Conservation (phyloP, 2,113 vertebrate species). For the Gymnarchus niloticus region DNA sequence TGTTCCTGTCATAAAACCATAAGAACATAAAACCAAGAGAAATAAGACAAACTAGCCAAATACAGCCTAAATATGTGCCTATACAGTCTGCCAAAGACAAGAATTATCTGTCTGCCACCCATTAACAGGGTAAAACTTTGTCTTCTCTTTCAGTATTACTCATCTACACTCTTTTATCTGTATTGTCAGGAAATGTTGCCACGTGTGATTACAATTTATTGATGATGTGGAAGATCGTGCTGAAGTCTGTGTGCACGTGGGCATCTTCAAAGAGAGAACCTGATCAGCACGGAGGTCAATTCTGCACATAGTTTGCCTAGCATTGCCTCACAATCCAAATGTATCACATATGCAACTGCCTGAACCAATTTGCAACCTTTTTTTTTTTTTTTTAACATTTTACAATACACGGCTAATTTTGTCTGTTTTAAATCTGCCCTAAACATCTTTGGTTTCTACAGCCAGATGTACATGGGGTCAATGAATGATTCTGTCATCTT, state of each 20-base stretch:
- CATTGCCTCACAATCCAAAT: neutral
- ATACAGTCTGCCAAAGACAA: neutral
- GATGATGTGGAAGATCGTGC: neutral
- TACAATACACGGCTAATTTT: neutral
- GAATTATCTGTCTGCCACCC: neutral
- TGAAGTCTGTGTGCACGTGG: neutral
- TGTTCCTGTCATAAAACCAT: neutral
- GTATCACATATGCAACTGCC: neutral
- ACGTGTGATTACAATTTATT: neutral
- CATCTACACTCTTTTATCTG: neutral
- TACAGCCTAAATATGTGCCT: neutral
- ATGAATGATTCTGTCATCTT: neutral
- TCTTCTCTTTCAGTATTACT: neutral
- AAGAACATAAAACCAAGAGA: neutral
- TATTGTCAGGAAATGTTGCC: neutral
- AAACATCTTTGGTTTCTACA: neutral
- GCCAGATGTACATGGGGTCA: neutral
- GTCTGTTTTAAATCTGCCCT: neutral
- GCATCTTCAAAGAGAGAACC: neutral
- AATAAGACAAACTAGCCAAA: neutral
- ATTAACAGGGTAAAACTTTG: neutral
- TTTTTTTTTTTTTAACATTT: neutral
- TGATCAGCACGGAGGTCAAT: neutral
- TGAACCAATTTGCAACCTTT: neutral
- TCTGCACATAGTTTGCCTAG: no score